phyloP scores from a whole-genome alignment of 2,113 vertebrate species.

The Ochotona princeps region DNA sequence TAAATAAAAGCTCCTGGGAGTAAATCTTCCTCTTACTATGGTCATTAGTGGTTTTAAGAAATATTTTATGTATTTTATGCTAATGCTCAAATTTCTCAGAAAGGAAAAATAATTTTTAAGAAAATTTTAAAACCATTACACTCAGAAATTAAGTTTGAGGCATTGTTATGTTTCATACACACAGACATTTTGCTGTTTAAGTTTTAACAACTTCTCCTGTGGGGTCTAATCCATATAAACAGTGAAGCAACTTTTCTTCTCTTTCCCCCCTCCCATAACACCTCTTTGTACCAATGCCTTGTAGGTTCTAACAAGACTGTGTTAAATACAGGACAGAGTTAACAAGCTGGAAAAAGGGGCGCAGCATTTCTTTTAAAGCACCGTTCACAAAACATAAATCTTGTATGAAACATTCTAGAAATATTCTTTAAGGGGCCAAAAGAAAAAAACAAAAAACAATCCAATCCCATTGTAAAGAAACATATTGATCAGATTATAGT shows the following conservation, averaged over 20 bases:
- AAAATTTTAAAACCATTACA: constrained; percentile 29
- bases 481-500: constrained; percentile 62
- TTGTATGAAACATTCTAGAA: constrained; percentile 44
- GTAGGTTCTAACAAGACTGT: background rate
- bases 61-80: constrained; percentile 41
- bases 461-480: background rate
- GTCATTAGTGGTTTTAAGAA: constrained; percentile 46
- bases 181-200: constrained; percentile 30
- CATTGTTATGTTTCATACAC: background rate
- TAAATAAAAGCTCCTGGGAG: constrained; percentile 29
- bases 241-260: constrained; percentile 42
- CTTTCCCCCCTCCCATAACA: constrained; percentile 2
- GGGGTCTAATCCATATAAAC: constrained; percentile 43
- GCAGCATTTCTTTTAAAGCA: constrained; percentile 55
- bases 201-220: background rate
- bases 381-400: constrained; percentile 37
- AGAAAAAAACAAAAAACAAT: background rate
- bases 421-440: background rate
- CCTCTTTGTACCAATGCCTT: constrained; percentile 45
- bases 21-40: background rate
- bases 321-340: background rate
- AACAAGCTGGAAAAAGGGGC: constrained; percentile 6
- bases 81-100: constrained; percentile 41
- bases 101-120: constrained; percentile 46
- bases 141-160: constrained; percentile 47